Base-by-base conservation (phyloP, 2,888 invertebrate genomes). In the Eilema caniola region DNA sequence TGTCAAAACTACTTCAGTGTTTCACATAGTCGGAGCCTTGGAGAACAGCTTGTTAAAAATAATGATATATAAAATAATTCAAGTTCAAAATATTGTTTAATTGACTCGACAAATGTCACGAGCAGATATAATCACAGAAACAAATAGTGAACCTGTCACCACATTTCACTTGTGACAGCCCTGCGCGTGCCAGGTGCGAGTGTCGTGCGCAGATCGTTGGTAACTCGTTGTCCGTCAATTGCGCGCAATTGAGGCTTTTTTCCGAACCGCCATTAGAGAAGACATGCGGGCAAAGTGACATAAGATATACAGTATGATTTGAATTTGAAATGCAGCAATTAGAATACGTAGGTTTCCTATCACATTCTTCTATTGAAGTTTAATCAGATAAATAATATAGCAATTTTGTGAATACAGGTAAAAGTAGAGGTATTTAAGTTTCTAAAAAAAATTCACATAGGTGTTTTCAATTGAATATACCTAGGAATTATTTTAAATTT, bases 221-320 rank as follows among this genome's bases (percentile, higher is more conserved):
- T 86, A 85, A 88, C 87, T 87, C 88, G 87, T 86, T 78, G 87
- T 87, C 89, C 90, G 89, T 93, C 93, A 92, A 92, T 93, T 91
- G 92, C 88, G 74, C 73, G 85, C 91, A 90, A 94, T 93, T 91
- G 92, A 88, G 88, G 83, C 88, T 93, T 94, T 94, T 94, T 94
- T 91, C 90, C 87, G 80, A 85, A 74, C 86, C 78, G 83, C 90
- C 91, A 92, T 94, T 93, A 93, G 89, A 86, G 86, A 83, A 84
- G 86, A 90, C 92, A 93, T 92, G 93, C 93, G 88, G 92, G 83
- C 85, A 74, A 77, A 83, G 86, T 83, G 86, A 89, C 89, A 87
- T 73, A 74, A 75, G 57, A 68, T 24, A 59, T 59, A 24, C 23
- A 89, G 89, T 68, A 73, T 82, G 88, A 69, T 75, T 65, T 33